phyloP scores from a whole-genome alignment of 2,113 vertebrate genomes.

The Toxostoma redivivum region DNA sequence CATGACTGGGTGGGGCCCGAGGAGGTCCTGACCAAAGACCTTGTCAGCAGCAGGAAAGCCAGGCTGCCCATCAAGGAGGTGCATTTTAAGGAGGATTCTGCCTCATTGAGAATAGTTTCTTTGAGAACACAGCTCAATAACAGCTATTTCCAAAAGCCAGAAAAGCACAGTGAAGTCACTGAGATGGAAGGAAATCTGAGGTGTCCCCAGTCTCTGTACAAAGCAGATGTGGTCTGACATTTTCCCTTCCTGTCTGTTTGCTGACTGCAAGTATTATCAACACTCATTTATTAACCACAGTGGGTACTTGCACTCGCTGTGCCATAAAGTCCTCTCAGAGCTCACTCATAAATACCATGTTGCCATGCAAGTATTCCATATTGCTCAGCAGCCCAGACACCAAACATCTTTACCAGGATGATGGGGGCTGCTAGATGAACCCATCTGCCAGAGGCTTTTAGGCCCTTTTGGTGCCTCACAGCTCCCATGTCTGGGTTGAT shows the following conservation, averaged over 20 bases:
- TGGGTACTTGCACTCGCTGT: neutral
- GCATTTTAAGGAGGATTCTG: neutral
- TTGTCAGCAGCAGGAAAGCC: neutral
- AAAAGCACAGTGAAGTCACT: neutral
- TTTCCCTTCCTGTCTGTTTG: neutral
- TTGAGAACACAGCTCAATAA: neutral
- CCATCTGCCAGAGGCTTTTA: neutral
- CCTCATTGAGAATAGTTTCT: neutral
- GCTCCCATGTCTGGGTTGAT: neutral
- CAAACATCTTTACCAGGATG: neutral
- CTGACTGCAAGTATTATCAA: neutral
- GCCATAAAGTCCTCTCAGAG: neutral
- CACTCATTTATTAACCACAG: neutral
- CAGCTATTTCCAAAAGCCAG: neutral
- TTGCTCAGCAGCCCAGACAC: neutral
- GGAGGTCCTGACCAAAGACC: neutral
- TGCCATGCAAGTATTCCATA: neutral
- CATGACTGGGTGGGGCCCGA: accelerated
- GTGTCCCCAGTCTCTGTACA: neutral
- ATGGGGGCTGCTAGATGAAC: neutral
- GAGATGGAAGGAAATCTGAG: neutral
- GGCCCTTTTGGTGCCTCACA: neutral
- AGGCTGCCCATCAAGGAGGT: neutral
- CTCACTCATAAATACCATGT: neutral
- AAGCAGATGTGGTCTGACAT: neutral